phyloP scores from a whole-genome alignment of 2,888 invertebrate genomes.

The Synanthedon tipuliformis region DNA sequence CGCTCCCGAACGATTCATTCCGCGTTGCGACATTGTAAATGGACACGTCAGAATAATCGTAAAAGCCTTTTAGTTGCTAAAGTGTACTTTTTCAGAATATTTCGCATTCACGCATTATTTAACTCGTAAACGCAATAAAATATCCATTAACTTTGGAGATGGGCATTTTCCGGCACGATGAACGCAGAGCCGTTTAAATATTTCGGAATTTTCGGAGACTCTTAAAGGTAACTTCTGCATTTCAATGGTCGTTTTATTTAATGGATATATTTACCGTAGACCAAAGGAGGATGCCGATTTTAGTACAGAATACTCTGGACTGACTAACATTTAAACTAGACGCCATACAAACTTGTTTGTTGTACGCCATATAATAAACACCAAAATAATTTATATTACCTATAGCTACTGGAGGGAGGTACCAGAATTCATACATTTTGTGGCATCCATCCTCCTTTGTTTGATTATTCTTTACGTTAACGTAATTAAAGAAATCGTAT shows the following conservation, averaged over 20 bases:
- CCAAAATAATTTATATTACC: no score
- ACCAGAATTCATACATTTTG: no score
- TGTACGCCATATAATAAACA: no score
- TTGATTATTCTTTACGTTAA: no score
- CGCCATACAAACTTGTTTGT: no score
- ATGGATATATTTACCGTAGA: no score
- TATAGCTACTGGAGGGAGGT: no score
- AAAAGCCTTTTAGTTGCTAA: constrained; percentile 18
- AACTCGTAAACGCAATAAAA: constrained; percentile 58
- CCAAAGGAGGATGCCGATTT: no score
- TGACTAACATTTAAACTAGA: no score
- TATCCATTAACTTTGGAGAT: constrained; percentile 65
- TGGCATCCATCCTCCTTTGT: no score
- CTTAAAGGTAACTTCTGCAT: constrained; percentile 16
- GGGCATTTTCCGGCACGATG: constrained; percentile 56
- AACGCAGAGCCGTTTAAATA: constrained; percentile 39
- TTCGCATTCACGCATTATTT: constrained; percentile 59
- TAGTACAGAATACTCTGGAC: no score
- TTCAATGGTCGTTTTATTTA: background rate
- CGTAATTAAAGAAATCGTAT: no score
- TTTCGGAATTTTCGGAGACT: constrained; percentile 35
- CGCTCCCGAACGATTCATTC: constrained; percentile 15
- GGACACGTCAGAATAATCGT: constrained; percentile 17
- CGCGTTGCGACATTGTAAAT: constrained; percentile 9
- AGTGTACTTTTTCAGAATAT: constrained; percentile 34